Evolutionary conservation across 1,140 invertebrate species (phyloP), one percentile per base, ranked within the genome.

Genomic region (Parasteatoda tepidariorum): DNA sequence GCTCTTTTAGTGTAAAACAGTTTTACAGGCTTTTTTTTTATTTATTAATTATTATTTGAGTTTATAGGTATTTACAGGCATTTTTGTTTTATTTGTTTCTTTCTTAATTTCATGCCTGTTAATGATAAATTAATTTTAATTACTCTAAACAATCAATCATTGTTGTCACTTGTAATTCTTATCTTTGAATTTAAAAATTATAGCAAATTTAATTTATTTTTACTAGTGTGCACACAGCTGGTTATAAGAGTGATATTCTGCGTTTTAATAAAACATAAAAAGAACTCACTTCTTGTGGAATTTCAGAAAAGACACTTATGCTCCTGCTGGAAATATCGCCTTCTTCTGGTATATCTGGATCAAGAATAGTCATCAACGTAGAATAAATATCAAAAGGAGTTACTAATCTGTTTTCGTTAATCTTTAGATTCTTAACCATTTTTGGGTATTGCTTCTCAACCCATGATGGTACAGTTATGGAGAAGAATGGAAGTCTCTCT

Each of bases 401-500:
- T 0, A 92, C 92, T 18, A 97, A 89, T 3, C 92, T 91, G 33
- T 93, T 88, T 1, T 91, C 89, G 86, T 97, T 97, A 1, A 88
- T 89, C 54, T 86, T 85, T 28, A 97, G 91, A 88, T 94, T 94
- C 0, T 88, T 89, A 84, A 92, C 92, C n/a, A 92, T 91, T 41
- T 90, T 86, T 0, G 93, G 92, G 86, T 93, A 90, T 78, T 90
- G 90, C 64, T 91, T 91, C 68, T 88, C 84, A 84, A 96, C 92
- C 87, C 91, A 92, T 7, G 91, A 89, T 0, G 96, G 96, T 86
- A 97, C 92, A 0, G 92, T 89, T 71, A 97, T 92, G 0, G 93
- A 93, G 88, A 97, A 95, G 85, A 96, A 94, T 0, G 96, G 96
- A 33, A 97, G 86, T 6, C 96, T 91, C 87, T 98, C 96, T 88